Conservation (phyloP, 2,888 invertebrate species). For the Proisotoma minuta region DNA sequence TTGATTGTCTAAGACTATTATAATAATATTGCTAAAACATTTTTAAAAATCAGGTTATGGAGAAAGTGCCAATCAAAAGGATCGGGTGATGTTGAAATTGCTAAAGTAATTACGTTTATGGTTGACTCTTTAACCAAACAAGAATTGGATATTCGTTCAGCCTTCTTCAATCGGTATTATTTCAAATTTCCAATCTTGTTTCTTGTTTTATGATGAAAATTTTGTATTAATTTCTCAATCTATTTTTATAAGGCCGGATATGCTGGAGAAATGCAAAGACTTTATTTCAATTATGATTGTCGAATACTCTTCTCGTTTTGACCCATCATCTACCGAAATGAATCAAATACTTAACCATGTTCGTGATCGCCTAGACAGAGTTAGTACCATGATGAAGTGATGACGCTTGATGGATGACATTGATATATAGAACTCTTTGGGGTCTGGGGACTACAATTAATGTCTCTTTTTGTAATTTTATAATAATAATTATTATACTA, state of each 20-base stretch:
- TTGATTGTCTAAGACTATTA: background rate
- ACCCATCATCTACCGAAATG: constrained; percentile 31
- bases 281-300: constrained; percentile 44
- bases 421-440: too few relatives aligned
- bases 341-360: constrained; percentile 29
- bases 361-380: constrained; percentile 35
- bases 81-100: constrained; percentile 35
- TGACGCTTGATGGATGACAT: too few relatives aligned
- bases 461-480: too few relatives aligned
- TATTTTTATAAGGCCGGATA: constrained; percentile 36
- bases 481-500: too few relatives aligned
- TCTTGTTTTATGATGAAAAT: too few relatives aligned
- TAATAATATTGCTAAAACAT: background rate
- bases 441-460: too few relatives aligned
- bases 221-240: background rate
- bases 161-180: constrained; percentile 8
- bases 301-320: constrained; percentile 45
- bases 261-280: constrained; percentile 44
- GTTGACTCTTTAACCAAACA: constrained; percentile 38
- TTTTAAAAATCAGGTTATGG: constrained; percentile 35
- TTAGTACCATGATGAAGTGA: too few relatives aligned
- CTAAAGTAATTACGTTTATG: constrained; percentile 43
- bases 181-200: too few relatives aligned
- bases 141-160: constrained; percentile 28
- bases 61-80: constrained; percentile 30